phyloP scores from a whole-genome alignment of 2,888 invertebrate genomes.

The Drosophila robusta region DNA sequence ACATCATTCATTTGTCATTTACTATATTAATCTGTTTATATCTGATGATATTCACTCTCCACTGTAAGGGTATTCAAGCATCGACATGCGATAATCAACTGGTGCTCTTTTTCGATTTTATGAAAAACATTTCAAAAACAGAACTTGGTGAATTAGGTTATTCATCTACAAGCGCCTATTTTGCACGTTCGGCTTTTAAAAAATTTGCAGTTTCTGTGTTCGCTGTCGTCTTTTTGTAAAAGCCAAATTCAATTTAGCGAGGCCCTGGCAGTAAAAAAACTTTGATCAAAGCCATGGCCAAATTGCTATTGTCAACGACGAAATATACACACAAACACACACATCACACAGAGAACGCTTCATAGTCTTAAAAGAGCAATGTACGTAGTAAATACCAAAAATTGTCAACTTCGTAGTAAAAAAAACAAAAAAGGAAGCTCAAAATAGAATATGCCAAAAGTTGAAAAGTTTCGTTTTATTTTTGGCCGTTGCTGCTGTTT shows the following conservation, averaged over 20 bases:
- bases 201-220: slow-evolving; percentile 20
- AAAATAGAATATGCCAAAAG: slow-evolving; percentile 55
- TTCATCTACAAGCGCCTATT: slow-evolving; percentile 19
- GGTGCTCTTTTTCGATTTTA: background rate
- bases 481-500: slow-evolving; percentile 20
- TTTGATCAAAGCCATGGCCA: slow-evolving; percentile 71
- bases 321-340: slow-evolving; percentile 24
- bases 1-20: too few species aligned
- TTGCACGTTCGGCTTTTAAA: slow-evolving; percentile 38
- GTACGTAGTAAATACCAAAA: slow-evolving; percentile 43
- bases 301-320: slow-evolving; percentile 71
- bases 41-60: too few species aligned
- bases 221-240: slow-evolving; percentile 25
- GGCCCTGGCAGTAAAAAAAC: slow-evolving; percentile 42
- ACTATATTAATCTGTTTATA: too few species aligned
- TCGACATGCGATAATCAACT: too few species aligned
- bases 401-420: slow-evolving; percentile 49
- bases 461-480: slow-evolving; percentile 51
- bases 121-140: slow-evolving; percentile 8
- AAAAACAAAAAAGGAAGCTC: slow-evolving; percentile 12
- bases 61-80: background rate
- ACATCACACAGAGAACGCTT: slow-evolving; percentile 8
- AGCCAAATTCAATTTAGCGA: slow-evolving; percentile 73
- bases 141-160: slow-evolving; percentile 16
- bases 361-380: slow-evolving; percentile 53